Percentiles rank a stretch among this genome's conserved stretches.
phyloP scores from a whole-genome alignment of 1,140 invertebrate species.

The Ostrea edulis region DNA sequence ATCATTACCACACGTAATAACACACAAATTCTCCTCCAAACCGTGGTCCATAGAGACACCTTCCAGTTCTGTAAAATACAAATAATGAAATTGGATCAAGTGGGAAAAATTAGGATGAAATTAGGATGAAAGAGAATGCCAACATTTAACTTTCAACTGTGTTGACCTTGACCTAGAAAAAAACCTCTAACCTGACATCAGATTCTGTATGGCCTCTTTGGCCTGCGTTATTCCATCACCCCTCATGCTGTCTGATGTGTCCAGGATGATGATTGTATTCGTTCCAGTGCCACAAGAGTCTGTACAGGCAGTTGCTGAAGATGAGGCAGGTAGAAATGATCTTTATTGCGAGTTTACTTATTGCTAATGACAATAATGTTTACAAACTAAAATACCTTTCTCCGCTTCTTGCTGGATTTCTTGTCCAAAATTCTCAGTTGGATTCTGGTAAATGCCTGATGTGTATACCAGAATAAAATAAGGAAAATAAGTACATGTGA shows the following conservation, averaged over 20 bases:
- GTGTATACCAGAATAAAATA: background rate
- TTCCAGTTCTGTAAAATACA: slow-evolving; percentile 57
- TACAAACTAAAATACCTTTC: background rate
- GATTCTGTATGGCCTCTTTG: slow-evolving; percentile 25
- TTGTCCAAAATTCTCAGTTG: background rate
- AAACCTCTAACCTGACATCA: slow-evolving; percentile 47
- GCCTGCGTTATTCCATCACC: slow-evolving; percentile 43
- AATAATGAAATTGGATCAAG: background rate
- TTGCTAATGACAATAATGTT: too few species aligned
- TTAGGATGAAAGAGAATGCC: background rate
- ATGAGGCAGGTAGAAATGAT: background rate
- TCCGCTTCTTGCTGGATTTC: background rate
- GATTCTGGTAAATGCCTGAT: background rate
- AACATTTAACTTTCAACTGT: background rate
- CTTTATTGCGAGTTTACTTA: background rate
- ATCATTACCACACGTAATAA: slow-evolving; percentile 56
- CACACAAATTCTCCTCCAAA: slow-evolving; percentile 59
- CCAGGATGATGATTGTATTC: slow-evolving; percentile 52
- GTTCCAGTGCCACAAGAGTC: slow-evolving; percentile 45
- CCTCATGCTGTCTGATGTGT: slow-evolving; percentile 53
- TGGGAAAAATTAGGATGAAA: too few species aligned
- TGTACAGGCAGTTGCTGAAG: slow-evolving; percentile 42
- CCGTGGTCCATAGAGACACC: slow-evolving; percentile 45
- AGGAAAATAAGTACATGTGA: background rate
- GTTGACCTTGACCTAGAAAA: background rate